A percentile compares a stretch with the other conserved stretches of the same genome.
These are phyloP conservation scores for Caerostris darwini DNA, from an alignment of 1,140 invertebrate species.

Conservation along the genomic window DNA sequence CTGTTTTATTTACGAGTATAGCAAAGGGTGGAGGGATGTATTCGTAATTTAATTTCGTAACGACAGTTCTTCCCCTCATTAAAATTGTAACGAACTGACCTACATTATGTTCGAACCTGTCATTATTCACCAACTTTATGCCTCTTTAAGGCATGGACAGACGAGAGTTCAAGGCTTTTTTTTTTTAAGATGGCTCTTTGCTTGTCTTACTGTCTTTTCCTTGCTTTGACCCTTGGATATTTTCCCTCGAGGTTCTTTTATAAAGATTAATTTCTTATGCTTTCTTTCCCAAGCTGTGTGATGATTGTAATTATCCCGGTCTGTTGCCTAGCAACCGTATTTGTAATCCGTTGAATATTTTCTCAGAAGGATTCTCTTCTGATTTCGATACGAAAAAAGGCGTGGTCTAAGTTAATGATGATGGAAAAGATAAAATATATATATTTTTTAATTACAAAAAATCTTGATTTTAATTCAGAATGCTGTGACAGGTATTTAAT, in stretches of 20 bases:
- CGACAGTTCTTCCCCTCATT: conserved; percentile 25
- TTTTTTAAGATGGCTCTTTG: background rate
- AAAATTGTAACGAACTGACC: conserved; percentile 53
- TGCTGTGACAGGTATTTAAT: background rate
- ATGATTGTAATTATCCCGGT: background rate
- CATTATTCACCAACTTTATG: conserved; percentile 37
- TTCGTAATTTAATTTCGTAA: conserved; percentile 24
- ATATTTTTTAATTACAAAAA: background rate
- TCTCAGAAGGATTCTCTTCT: background rate
- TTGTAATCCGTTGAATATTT: conserved; percentile 6
- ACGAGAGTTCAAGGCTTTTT: conserved; percentile 35
- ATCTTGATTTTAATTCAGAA: background rate
- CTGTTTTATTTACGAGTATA: background rate
- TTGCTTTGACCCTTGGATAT: background rate
- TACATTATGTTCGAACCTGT: conserved; percentile 54
- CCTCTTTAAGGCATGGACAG: conserved; percentile 16
- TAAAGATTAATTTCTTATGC: background rate
- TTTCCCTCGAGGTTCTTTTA: background rate
- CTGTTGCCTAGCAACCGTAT: conserved; percentile 11
- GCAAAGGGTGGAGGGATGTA: background rate
- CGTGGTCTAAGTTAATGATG: background rate
- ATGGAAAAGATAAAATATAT: background rate
- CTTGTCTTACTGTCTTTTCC: background rate
- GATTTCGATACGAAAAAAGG: background rate
- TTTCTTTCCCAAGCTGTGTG: background rate